Evolutionary conservation across 2,797 vertebrate species (phyloP).

Genomic region (Zenarchopterus dispar): DNA sequence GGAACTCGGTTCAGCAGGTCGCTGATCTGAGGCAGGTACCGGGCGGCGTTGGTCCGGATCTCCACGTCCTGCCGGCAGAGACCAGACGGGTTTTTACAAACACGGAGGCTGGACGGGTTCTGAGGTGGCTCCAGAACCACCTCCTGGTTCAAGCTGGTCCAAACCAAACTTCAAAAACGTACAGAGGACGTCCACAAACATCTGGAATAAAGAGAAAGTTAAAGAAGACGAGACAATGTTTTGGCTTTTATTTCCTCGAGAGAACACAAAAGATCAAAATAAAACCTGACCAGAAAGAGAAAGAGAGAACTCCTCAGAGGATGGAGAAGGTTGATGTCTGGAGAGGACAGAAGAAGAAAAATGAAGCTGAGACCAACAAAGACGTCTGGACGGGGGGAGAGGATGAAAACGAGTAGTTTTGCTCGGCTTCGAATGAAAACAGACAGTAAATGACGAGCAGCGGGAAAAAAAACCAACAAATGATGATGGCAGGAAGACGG

Average conservation of each 20-base stretch:
- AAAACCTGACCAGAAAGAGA: no score
- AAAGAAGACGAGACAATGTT: no score
- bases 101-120: no score
- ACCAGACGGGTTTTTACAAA: not conserved
- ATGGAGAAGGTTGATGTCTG: not conserved
- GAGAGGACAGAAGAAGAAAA: not conserved
- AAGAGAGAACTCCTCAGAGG: not conserved
- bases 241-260: no score
- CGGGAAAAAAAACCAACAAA: constrained; percentile 8
- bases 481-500: constrained; percentile 10
- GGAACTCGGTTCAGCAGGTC: constrained; percentile 91
- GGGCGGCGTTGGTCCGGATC: constrained; percentile 88
- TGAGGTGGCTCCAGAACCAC: no score
- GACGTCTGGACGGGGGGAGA: not conserved
- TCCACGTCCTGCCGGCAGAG: constrained; percentile 83
- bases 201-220: no score
- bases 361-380: not conserved
- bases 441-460: constrained; percentile 2
- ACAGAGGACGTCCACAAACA: no score
- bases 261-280: no score
- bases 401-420: not conserved
- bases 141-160: no score
- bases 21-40: constrained; percentile 94
- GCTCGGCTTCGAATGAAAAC: not conserved
- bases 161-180: no score